Conservation (phyloP, 2,113 vertebrate species). For the Burhinus bistriatus region DNA sequence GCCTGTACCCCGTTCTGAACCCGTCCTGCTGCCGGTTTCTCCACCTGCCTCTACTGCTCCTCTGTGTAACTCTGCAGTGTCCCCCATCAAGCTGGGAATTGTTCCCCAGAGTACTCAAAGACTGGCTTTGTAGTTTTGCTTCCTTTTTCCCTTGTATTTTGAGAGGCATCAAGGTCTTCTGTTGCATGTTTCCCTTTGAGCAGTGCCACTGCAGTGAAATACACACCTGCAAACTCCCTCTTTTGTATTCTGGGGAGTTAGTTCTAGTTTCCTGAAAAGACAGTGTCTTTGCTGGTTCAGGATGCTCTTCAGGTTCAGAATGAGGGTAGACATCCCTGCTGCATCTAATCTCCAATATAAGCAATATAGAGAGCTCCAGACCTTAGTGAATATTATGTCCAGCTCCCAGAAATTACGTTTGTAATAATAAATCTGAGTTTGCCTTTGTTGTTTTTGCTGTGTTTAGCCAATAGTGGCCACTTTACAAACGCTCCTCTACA, state of each 20-base stretch:
- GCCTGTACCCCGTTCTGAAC: neutral
- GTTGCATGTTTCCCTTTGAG: neutral
- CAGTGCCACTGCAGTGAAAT: neutral
- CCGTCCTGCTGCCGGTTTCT: neutral
- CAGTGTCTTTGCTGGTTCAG: neutral
- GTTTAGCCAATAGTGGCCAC: accelerated
- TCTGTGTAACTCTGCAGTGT: neutral
- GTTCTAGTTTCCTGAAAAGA: neutral
- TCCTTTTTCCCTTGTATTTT: neutral
- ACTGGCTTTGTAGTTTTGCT: neutral
- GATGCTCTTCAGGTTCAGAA: neutral
- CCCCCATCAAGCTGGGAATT: neutral
- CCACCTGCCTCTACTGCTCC: neutral
- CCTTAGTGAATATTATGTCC: neutral
- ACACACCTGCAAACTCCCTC: neutral
- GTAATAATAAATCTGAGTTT: neutral
- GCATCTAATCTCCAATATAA: neutral
- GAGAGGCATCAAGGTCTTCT: neutral
- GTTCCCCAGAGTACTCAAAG: neutral
- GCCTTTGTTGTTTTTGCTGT: neutral
- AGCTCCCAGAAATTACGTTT: neutral
- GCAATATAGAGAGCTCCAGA: neutral
- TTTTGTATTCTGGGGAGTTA: neutral
- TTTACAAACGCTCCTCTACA: neutral
- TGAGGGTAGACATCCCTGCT: neutral